Evolutionary conservation across 1,140 invertebrate species (phyloP).

Genomic region (Macrobrachium rosenbergii): DNA sequence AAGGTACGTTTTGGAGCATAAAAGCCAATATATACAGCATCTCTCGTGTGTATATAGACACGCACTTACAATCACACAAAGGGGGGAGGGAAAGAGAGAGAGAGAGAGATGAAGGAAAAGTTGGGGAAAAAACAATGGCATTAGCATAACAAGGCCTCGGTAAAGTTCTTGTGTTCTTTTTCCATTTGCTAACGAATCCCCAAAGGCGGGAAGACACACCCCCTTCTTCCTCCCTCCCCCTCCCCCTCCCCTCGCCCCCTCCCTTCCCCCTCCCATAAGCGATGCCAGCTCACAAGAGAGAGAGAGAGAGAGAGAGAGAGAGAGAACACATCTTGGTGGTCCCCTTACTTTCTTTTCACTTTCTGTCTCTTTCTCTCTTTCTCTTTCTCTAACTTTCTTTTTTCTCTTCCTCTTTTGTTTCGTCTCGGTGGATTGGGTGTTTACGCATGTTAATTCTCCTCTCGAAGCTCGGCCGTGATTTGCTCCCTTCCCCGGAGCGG

Average conservation of each 20-base stretch:
- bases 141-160: constrained; percentile 44
- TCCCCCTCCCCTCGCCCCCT: too few species aligned
- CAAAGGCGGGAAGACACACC: neutral
- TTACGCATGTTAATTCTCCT: too few species aligned
- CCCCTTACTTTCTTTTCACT: too few species aligned
- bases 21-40: too few species aligned
- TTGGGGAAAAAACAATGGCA: constrained; percentile 30
- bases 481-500: too few species aligned
- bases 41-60: neutral
- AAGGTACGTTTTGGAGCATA: too few species aligned
- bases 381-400: neutral
- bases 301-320: neutral
- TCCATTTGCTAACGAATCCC: constrained; percentile 41
- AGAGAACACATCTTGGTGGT: neutral
- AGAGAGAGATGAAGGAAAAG: constrained; percentile 21
- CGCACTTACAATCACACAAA: neutral
- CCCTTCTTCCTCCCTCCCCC: too few species aligned
- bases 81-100: constrained; percentile 4
- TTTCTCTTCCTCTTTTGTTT: neutral
- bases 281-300: neutral
- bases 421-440: neutral
- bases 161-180: constrained; percentile 37
- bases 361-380: neutral
- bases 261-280: neutral
- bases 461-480: too few species aligned